Evolutionary conservation across 2,888 invertebrate genomes (phyloP).

Genomic region (Orchesella flavescens): DNA sequence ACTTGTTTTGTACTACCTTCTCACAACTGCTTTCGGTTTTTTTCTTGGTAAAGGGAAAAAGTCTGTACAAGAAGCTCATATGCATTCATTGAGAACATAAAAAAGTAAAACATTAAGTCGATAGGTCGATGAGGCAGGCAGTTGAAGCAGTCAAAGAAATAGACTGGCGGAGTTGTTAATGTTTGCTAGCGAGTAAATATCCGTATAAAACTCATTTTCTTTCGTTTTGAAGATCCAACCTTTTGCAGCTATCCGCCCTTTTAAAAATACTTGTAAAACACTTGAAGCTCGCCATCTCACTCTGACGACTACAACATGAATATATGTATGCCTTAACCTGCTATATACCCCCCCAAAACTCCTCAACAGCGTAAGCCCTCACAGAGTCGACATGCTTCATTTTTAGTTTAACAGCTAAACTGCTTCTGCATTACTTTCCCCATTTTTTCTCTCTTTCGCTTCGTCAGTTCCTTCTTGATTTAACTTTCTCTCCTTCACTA

Average conservation of each 20-base stretch:
- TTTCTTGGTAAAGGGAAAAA: background rate
- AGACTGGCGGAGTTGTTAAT: conserved; percentile 26
- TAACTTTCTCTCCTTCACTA: conserved; percentile 33
- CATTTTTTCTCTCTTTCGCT: conserved; percentile 28
- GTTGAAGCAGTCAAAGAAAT: conserved; percentile 30
- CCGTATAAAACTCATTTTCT: conserved; percentile 33
- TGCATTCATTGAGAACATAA: conserved; percentile 12
- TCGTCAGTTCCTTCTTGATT: conserved; percentile 28
- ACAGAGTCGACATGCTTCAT: conserved; percentile 8
- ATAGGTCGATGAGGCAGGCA: conserved; percentile 41
- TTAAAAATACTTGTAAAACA: conserved; percentile 13
- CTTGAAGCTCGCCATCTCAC: conserved; percentile 3
- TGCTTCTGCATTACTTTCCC: conserved; percentile 28
- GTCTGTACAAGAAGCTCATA: conserved; percentile 17
- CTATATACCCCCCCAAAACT: too few relatives aligned
- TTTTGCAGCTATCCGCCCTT: background rate
- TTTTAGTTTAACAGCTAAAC: conserved; percentile 24
- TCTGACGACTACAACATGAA: too few relatives aligned
- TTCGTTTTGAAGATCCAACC: conserved; percentile 7
- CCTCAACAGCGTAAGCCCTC: background rate
- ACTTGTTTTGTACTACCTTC: background rate
- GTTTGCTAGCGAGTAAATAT: conserved; percentile 30
- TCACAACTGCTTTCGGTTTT: background rate
- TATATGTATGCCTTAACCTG: background rate
- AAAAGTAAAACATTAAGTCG: conserved; percentile 28